Conservation (phyloP, 2,113 vertebrate species). For the Eurystomus gularis region DNA sequence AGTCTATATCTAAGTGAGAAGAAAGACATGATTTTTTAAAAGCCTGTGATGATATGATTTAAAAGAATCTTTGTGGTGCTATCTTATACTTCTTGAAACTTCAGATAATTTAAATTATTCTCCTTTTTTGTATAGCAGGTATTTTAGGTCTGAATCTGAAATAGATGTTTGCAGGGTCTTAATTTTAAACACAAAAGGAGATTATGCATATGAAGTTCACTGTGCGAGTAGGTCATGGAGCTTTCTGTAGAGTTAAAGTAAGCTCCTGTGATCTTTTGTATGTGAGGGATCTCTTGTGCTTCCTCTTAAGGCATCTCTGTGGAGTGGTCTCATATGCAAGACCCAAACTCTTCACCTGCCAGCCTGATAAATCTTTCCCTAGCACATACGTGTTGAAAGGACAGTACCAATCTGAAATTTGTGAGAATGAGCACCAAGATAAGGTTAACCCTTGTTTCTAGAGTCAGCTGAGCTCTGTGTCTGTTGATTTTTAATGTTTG, state of each 20-base stretch:
- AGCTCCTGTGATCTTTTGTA: not conserved
- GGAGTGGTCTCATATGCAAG: not conserved
- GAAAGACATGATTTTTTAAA: not conserved
- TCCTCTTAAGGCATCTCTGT: not conserved
- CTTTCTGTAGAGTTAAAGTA: not conserved
- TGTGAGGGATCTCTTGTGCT: not conserved
- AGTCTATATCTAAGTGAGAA: not conserved
- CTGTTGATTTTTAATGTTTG: not conserved
- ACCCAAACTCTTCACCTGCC: not conserved
- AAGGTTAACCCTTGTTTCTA: not conserved
- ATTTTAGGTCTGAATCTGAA: not conserved
- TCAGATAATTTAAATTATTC: not conserved
- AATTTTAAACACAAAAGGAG: not conserved
- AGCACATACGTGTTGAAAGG: not conserved
- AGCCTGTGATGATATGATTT: too few species aligned
- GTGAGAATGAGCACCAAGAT: not conserved
- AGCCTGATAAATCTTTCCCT: not conserved
- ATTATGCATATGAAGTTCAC: not conserved
- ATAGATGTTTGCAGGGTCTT: not conserved
- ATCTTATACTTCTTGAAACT: not conserved
- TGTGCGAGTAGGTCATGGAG: not conserved
- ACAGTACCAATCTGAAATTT: not conserved
- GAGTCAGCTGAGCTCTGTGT: not conserved
- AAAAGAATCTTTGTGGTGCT: not conserved
- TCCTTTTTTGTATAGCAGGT: not conserved